A percentile compares a stretch with the other conserved stretches of the same genome.
Evolutionary conservation across 30 jellyfish, hydroid and myxozoan species (phyloP).

Genomic region (Cassiopea xamachana): DNA sequence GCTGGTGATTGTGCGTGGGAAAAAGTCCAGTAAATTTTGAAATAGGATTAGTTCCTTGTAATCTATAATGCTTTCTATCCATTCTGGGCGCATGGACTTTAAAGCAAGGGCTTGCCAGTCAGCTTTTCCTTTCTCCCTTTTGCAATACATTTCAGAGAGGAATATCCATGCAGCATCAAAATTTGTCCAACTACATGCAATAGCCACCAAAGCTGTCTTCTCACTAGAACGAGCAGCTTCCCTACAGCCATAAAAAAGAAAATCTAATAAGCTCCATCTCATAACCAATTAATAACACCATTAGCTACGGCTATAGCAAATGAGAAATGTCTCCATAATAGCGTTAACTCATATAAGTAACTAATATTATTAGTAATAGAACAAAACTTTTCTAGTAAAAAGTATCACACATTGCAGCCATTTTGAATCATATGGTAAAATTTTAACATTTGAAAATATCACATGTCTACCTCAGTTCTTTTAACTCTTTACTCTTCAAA

Average conservation of each 20-base stretch:
- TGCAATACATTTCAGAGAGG: conserved; percentile 69
- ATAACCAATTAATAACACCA: no score
- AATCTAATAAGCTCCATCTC: background rate
- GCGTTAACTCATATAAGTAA: no score
- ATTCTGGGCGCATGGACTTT: conserved; percentile 37
- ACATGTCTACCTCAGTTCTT: conserved; percentile 29
- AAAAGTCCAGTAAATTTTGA: conserved; percentile 28
- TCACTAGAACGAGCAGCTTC: conserved; percentile 63
- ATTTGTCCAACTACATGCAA: conserved; percentile 47
- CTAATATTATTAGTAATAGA: no score
- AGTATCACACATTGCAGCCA: no score
- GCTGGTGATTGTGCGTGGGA: conserved; percentile 39
- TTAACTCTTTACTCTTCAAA: background rate
- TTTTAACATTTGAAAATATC: background rate
- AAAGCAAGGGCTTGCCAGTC: conserved; percentile 90
- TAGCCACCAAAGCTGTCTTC: conserved; percentile 77
- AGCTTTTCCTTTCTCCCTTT: conserved; percentile 39
- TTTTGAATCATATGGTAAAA: background rate
- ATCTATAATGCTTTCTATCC: conserved; percentile 56
- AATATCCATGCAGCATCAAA: conserved; percentile 53
- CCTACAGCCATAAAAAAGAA: conserved; percentile 50
- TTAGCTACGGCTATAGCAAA: no score
- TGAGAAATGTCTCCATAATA: no score
- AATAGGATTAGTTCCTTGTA: conserved; percentile 58
- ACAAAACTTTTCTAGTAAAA: no score